phyloP scores from a whole-genome alignment of 1,140 invertebrate genomes.

The Nymphalis io region DNA sequence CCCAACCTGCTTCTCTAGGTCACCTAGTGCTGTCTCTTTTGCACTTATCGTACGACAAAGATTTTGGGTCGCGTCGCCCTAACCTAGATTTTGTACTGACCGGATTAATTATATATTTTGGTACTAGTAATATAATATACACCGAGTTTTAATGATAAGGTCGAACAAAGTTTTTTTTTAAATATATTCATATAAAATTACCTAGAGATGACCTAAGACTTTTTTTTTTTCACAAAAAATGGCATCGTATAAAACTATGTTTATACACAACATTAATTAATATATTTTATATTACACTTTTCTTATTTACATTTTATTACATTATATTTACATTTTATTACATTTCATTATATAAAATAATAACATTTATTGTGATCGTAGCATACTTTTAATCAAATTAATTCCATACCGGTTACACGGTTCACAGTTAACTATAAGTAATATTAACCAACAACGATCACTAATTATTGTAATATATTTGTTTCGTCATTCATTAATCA shows the following conservation, averaged over 20 bases:
- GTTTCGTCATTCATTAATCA: conserved; percentile 34
- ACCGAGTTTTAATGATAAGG: neutral
- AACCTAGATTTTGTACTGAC: conserved; percentile 71
- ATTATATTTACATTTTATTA: neutral
- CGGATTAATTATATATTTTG: conserved; percentile 41
- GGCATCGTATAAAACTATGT: too few relatives aligned
- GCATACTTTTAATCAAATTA: neutral
- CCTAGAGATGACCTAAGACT: too few relatives aligned
- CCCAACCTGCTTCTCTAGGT: conserved; percentile 79
- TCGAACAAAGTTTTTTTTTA: neutral
- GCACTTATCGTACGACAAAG: conserved; percentile 49
- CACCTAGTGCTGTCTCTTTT: conserved; percentile 61
- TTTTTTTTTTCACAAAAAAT: too few relatives aligned
- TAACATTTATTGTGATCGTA: neutral
- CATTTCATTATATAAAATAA: too few relatives aligned
- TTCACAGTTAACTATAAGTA: neutral
- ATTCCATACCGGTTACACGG: neutral
- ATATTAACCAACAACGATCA: conserved; percentile 6
- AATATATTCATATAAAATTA: neutral
- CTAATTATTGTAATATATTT: conserved; percentile 36
- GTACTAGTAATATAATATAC: conserved; percentile 16
- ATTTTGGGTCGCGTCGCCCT: conserved; percentile 77
- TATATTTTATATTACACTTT: too few relatives aligned
- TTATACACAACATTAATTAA: too few relatives aligned
- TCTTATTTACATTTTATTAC: too few relatives aligned